phyloP scores from a whole-genome alignment of 2,888 invertebrate genomes.

The Agrochola lychnidis region DNA sequence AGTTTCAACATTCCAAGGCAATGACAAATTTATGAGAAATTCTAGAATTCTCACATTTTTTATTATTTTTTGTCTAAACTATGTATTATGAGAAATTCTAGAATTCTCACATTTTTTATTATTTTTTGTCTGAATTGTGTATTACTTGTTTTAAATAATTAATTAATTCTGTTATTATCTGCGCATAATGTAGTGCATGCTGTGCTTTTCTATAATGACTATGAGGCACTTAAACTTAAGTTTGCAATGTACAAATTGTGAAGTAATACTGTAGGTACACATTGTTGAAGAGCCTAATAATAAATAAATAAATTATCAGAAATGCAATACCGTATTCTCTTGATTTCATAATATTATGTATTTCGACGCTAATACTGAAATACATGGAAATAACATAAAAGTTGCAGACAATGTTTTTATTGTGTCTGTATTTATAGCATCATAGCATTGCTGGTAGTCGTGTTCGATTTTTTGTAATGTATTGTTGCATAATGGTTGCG shows the following conservation, averaged over 20 bases:
- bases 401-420: slow-evolving; percentile 8
- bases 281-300: too few relatives aligned
- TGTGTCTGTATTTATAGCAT: not conserved
- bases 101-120: not conserved
- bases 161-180: too few relatives aligned
- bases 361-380: not conserved
- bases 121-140: too few relatives aligned
- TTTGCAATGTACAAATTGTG: too few relatives aligned
- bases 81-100: slow-evolving; percentile 4
- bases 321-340: not conserved
- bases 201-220: too few relatives aligned
- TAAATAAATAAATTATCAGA: not conserved
- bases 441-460: not conserved
- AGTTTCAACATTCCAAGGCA: slow-evolving; percentile 31
- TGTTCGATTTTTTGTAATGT: slow-evolving; percentile 23
- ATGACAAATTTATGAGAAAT: slow-evolving; percentile 1
- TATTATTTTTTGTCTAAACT: too few relatives aligned
- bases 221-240: too few relatives aligned
- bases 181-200: too few relatives aligned
- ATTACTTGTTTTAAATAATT: too few relatives aligned
- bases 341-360: not conserved
- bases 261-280: too few relatives aligned
- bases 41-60: not conserved
- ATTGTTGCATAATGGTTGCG: slow-evolving; percentile 40
- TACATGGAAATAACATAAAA: not conserved